Evolutionary conservation across 2,113 vertebrate species (phyloP).

Genomic region (Syrrhaptes paradoxus): DNA sequence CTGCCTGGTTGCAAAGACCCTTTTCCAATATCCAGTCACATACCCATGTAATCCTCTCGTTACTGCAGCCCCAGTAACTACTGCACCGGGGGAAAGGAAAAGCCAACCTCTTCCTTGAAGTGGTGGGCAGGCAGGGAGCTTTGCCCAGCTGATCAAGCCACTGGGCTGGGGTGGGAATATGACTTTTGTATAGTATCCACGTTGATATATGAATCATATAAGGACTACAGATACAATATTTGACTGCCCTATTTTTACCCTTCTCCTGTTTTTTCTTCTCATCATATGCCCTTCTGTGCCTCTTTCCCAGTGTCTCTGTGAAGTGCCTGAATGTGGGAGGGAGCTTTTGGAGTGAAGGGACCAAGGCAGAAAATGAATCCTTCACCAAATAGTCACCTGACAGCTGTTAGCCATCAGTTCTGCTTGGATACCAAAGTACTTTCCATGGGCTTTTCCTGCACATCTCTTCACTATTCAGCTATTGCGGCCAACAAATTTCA

Average conservation of each 20-base stretch:
- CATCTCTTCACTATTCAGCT: not conserved
- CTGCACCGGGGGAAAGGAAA: not conserved
- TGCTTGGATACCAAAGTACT: not conserved
- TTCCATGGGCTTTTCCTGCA: not conserved
- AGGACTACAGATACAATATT: not conserved
- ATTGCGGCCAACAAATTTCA: not conserved
- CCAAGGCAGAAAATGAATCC: not conserved
- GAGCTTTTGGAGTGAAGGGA: not conserved
- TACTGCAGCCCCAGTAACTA: not conserved
- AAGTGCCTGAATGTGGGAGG: not conserved
- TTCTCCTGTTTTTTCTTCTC: not conserved
- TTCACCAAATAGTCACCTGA: not conserved
- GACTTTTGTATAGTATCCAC: not conserved
- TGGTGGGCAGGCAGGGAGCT: not conserved
- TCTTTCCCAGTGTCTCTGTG: not conserved
- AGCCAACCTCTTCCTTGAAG: not conserved
- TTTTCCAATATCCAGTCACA: slow-evolving; percentile 7
- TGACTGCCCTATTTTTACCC: not conserved
- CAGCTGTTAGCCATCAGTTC: not conserved
- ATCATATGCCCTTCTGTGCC: not conserved
- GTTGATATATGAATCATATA: fast-evolving
- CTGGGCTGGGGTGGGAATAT: not conserved
- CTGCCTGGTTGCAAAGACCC: not conserved
- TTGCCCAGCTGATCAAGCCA: fast-evolving
- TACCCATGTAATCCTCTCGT: not conserved